Evolutionary conservation across 23 tunicate genomes (phyloP).

Genomic region (Clavelina lepadiformis): DNA sequence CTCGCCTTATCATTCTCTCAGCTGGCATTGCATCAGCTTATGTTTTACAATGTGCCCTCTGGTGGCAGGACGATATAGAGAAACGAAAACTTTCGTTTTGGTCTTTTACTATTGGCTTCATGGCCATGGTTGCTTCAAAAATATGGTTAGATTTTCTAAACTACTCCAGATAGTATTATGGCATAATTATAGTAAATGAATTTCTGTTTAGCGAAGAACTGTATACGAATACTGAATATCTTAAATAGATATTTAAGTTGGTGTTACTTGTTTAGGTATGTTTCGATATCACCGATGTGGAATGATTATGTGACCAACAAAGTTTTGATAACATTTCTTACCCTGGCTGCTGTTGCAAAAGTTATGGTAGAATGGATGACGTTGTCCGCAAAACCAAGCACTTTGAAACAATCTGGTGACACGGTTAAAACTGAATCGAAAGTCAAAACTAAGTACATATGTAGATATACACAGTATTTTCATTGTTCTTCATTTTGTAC

Average conservation of each 20-base stretch:
- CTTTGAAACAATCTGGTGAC: too few relatives aligned
- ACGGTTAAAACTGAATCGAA: too few relatives aligned
- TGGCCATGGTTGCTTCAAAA: conserved; percentile 42
- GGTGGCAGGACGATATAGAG: conserved; percentile 26
- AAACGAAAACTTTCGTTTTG: conserved; percentile 36
- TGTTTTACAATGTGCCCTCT: conserved; percentile 14
- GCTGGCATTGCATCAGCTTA: conserved; percentile 50
- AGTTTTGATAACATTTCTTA: too few relatives aligned
- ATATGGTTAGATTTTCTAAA: conserved; percentile 22
- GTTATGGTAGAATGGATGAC: too few relatives aligned
- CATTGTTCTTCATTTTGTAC: too few relatives aligned
- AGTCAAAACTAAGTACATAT: too few relatives aligned
- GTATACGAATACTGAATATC: too few relatives aligned
- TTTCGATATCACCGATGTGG: conserved; percentile 54
- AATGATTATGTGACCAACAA: conserved; percentile 34
- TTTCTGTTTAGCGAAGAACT: too few relatives aligned
- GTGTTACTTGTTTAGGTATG: conserved; percentile 31
- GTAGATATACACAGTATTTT: too few relatives aligned
- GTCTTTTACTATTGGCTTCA: conserved; percentile 35
- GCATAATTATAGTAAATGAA: neutral
- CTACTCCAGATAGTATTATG: neutral
- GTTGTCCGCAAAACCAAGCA: too few relatives aligned
- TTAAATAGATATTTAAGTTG: too few relatives aligned
- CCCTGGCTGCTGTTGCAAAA: too few relatives aligned
- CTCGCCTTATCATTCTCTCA: conserved; percentile 36